phyloP scores from a whole-genome alignment of 2,797 vertebrate genomes.

The Amphiprion clarkii region DNA sequence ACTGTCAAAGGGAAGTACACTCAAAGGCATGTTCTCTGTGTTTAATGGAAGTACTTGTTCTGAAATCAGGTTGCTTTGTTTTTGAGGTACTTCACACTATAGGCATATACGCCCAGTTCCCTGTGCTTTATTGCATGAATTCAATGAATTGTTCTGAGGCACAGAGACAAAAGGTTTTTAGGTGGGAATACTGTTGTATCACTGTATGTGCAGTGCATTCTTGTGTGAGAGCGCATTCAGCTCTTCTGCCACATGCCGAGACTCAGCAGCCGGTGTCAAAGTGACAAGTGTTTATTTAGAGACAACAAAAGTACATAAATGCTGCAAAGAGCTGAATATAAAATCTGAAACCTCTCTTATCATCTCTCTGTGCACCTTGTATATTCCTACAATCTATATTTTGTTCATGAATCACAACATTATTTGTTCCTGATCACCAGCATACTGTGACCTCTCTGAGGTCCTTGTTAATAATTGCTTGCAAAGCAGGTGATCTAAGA shows the following conservation, averaged over 20 bases:
- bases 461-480: not conserved
- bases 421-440: not conserved
- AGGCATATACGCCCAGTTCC: no score
- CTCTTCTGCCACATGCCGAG: not conserved
- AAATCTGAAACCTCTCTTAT: not conserved
- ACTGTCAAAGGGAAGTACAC: no score
- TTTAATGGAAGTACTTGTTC: no score
- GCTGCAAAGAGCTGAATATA: slow-evolving; percentile 13
- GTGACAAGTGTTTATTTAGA: slow-evolving; percentile 30
- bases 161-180: not conserved
- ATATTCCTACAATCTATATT: not conserved
- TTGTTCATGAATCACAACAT: not conserved
- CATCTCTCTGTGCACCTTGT: not conserved
- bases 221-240: slow-evolving; percentile 2
- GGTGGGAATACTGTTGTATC: not conserved
- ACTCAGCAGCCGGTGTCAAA: slow-evolving; percentile 40
- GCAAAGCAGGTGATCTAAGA: not conserved
- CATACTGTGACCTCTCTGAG: slow-evolving; percentile 2
- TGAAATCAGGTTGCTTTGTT: no score
- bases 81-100: not conserved
- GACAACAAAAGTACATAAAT: slow-evolving; percentile 16
- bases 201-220: not conserved
- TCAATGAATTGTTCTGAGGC: not conserved
- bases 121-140: no score
- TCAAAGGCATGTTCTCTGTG: no score